These are phyloP conservation scores for Macrosteles quadrilineatus DNA, from an alignment of 1,140 invertebrate species.

Conservation along the genomic window DNA sequence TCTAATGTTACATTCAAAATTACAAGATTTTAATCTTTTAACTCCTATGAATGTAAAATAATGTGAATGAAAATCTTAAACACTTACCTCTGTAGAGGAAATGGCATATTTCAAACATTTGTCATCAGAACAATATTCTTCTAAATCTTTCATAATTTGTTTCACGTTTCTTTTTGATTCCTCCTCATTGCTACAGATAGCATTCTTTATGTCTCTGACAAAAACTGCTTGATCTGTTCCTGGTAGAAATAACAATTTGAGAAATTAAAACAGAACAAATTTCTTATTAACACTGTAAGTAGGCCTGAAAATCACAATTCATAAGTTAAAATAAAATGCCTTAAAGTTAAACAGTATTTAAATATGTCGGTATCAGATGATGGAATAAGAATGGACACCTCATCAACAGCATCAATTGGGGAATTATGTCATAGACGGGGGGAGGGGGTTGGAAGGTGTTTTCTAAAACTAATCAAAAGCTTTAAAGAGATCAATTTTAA, in stretches of 20 bases:
- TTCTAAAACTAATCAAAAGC: too few species aligned
- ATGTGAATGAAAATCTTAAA: too few species aligned
- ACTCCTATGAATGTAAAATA: too few species aligned
- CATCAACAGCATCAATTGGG: background rate
- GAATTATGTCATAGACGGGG: background rate
- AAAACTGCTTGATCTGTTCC: conserved; percentile 30
- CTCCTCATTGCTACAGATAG: background rate
- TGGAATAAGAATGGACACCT: background rate
- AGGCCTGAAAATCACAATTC: too few species aligned
- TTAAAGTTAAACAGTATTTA: background rate
- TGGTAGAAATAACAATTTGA: conserved; percentile 2
- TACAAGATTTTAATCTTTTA: too few species aligned
- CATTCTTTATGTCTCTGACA: background rate
- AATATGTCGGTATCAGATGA: background rate
- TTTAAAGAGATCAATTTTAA: too few species aligned
- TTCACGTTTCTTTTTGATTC: conserved; percentile 18
- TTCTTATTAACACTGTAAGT: too few species aligned
- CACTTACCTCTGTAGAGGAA: conserved; percentile 25
- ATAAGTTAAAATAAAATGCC: background rate
- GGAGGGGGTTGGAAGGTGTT: too few species aligned
- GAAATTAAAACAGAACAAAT: too few species aligned
- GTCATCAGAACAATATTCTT: conserved; percentile 18
- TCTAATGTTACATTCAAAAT: too few species aligned
- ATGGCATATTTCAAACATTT: conserved; percentile 25
- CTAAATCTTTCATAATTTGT: conserved; percentile 27